These are phyloP conservation scores for Trinectes maculatus DNA, from an alignment of 2,113 vertebrate genomes.

Conservation along the genomic window DNA sequence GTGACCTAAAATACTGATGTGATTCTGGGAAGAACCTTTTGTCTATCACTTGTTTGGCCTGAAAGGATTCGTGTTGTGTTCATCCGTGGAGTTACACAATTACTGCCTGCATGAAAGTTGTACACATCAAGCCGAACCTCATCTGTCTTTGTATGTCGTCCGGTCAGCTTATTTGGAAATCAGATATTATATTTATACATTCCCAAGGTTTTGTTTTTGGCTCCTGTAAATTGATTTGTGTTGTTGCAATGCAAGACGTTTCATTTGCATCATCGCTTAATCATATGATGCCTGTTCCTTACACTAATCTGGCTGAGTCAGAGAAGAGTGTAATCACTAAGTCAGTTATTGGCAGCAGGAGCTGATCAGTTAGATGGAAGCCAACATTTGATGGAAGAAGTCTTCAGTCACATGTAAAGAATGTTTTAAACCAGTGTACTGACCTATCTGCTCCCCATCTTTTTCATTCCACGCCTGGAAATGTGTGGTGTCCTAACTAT, in stretches of 20 bases:
- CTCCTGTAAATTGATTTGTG: too few relatives aligned
- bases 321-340: background rate
- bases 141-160: background rate
- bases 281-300: conserved; percentile 8
- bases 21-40: conserved; percentile 36
- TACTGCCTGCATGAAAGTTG: background rate
- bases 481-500: too few relatives aligned
- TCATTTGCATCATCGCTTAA: conserved; percentile 24
- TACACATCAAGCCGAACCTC: background rate
- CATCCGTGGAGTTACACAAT: conserved; percentile 9
- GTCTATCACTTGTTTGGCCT: conserved; percentile 29
- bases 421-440: too few relatives aligned
- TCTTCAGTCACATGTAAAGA: background rate
- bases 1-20: conserved; percentile 48
- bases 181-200: too few relatives aligned
- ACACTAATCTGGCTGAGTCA: background rate
- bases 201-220: too few relatives aligned
- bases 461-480: background rate
- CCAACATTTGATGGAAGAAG: background rate
- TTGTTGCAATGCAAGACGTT: background rate
- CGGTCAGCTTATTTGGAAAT: background rate
- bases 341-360: background rate
- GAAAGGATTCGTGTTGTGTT: conserved; percentile 19
- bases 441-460: too few relatives aligned
- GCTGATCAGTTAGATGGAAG: background rate